These are phyloP conservation scores for Dasypogon diadema DNA, from an alignment of 2,888 invertebrate genomes.

Conservation along the genomic window DNA sequence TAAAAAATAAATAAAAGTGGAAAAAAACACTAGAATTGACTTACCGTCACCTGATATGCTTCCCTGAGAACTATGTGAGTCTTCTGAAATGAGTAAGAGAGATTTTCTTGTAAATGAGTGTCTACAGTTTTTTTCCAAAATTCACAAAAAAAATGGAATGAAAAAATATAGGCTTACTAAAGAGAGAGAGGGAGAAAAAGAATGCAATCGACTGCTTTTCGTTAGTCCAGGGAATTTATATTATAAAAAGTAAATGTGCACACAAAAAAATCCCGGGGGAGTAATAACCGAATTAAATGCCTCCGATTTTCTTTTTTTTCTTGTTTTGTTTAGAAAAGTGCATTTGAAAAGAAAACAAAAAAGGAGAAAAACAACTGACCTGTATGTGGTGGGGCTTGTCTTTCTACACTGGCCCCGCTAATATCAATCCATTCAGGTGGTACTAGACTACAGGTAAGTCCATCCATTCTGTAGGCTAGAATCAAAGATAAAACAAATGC, in stretches of 20 bases:
- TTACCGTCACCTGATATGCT: conserved; percentile 68
- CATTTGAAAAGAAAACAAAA: not conserved
- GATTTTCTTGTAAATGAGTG: conserved; percentile 41
- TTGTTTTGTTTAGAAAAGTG: not conserved
- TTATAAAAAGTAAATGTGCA: not conserved
- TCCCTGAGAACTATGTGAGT: conserved; percentile 67
- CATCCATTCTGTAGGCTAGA: conserved; percentile 55
- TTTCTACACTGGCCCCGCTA: conserved; percentile 57
- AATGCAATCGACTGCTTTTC: not conserved
- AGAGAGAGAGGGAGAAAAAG: not conserved
- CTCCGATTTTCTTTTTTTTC: too few relatives aligned
- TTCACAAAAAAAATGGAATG: not conserved
- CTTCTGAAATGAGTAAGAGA: conserved; percentile 61
- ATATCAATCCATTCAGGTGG: conserved; percentile 65
- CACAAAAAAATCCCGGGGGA: too few relatives aligned
- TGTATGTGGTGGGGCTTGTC: conserved; percentile 60
- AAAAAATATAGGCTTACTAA: not conserved
- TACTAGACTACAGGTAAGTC: conserved; percentile 55
- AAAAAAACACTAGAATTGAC: conserved; percentile 57
- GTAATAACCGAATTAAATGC: too few relatives aligned
- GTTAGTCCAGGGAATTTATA: not conserved
- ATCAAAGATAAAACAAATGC: conserved; percentile 9
- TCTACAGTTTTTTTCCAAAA: too few relatives aligned
- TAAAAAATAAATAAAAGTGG: too few relatives aligned
- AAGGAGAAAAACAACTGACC: conserved; percentile 58